A percentile compares a stretch with the other conserved stretches of the same genome.
Evolutionary conservation across 2,888 invertebrate species (phyloP).

Genomic region (Ptilodon capucinus): DNA sequence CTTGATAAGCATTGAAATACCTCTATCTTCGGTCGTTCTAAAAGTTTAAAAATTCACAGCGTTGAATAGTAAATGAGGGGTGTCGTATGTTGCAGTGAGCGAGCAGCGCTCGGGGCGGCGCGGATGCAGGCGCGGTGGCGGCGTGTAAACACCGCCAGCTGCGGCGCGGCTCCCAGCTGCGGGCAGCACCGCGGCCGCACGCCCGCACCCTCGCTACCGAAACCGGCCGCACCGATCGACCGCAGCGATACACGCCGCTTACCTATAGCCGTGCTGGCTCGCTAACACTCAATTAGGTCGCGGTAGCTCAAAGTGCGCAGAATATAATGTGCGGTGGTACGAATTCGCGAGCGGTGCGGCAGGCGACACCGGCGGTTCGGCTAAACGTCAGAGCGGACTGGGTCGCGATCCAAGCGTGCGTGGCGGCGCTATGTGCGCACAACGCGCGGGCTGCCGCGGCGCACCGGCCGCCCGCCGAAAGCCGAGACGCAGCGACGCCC

Average conservation of each 20-base stretch:
- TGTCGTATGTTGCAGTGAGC: slow-evolving; percentile 68
- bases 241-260: slow-evolving; percentile 29
- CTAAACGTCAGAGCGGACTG: slow-evolving; percentile 79
- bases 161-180: slow-evolving; percentile 63
- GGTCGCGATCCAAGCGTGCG: slow-evolving; percentile 76
- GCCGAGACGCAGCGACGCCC: slow-evolving; percentile 82
- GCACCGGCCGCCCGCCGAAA: slow-evolving; percentile 68
- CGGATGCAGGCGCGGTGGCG: slow-evolving; percentile 64
- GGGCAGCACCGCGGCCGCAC: slow-evolving; percentile 42
- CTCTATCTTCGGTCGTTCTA: slow-evolving; percentile 71
- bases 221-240: slow-evolving; percentile 23
- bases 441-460: slow-evolving; percentile 65
- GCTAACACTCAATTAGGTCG: slow-evolving; percentile 36
- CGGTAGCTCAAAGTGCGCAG: slow-evolving; percentile 61
- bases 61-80: slow-evolving; percentile 76
- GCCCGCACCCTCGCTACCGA: slow-evolving; percentile 30
- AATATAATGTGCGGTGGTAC: slow-evolving; percentile 56
- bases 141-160: slow-evolving; percentile 79
- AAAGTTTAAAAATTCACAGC: slow-evolving; percentile 76
- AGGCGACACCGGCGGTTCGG: slow-evolving; percentile 71
- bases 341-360: slow-evolving; percentile 52
- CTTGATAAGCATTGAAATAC: slow-evolving; percentile 75
- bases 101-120: slow-evolving; percentile 51
- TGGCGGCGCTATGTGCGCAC: slow-evolving; percentile 73
- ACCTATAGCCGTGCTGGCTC: slow-evolving; percentile 27